These are phyloP conservation scores for Oncorhynchus mykiss DNA, from an alignment of 2,113 vertebrate species.

Conservation along the genomic window DNA sequence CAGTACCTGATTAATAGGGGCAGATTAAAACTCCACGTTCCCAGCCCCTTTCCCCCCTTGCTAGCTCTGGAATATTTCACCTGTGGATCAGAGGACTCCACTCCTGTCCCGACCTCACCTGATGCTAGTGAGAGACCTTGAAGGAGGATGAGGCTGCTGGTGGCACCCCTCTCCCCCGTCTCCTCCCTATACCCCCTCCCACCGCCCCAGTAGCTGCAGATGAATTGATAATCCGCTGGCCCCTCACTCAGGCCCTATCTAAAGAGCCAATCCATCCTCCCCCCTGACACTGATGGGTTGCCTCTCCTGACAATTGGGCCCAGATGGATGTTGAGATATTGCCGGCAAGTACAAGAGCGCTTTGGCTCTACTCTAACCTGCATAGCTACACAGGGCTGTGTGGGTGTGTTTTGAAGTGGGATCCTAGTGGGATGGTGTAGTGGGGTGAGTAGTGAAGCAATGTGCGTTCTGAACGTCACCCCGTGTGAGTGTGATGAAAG, in stretches of 20 bases:
- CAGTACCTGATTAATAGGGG: constrained; percentile 38
- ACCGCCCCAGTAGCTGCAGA: background rate
- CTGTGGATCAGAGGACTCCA: no score
- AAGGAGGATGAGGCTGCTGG: no score
- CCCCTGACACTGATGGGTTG: constrained; percentile 8
- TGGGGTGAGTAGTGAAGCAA: background rate
- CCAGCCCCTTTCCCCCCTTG: no score
- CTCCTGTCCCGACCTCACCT: background rate
- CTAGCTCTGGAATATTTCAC: background rate
- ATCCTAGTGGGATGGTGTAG: background rate
- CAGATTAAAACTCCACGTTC: constrained; percentile 10
- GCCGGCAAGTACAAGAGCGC: constrained; percentile 10
- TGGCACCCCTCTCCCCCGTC: no score
- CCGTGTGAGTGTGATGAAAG: constrained; percentile 38
- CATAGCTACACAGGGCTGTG: background rate
- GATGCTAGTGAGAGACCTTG: background rate
- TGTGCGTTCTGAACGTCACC: no score
- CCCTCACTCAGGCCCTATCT: background rate
- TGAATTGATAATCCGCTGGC: constrained; percentile 16
- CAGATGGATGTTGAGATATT: constrained; percentile 13
- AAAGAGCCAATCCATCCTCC: constrained; percentile 26
- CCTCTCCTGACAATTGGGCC: constrained; percentile 17
- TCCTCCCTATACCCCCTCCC: background rate
- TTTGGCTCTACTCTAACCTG: background rate
- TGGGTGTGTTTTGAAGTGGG: background rate